Base-by-base conservation (phyloP, 2,888 invertebrate genomes). In the Apoderus coryli region DNA sequence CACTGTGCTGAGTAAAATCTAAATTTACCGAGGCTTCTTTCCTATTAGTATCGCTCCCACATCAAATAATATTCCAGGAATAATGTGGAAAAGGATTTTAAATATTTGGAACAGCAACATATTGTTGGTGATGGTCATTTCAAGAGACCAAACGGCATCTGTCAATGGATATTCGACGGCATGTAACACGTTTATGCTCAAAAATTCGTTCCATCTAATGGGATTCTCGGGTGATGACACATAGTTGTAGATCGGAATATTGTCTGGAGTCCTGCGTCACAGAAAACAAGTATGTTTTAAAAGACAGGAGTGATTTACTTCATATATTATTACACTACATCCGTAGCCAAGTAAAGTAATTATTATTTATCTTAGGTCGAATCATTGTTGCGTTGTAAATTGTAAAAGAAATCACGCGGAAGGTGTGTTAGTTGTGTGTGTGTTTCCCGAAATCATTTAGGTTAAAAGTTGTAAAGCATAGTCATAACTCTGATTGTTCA, bases 161-260 rank as follows among this genome's bases (percentile, higher is more conserved):
- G 59, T 59, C 19, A 66, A 52, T 0, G 73, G 72, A 34, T 63
- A 62, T 2, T 56, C 42, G 9, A 59, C 44, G 1, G 69, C 65
- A 34, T 69, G 61, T 5, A 54, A 52, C 43, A 67, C 37, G 37
- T 67, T 69, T 4, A 62, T 51, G 0, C 51, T 34, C 45, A 59
- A 52, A 44, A 81, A 81, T 24, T 76, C 65, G 0, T 62, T 66
- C 92, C 93, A 95, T 0, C 73, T 75, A 24, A 90, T 58, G 2
- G 75, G 72, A 48, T 88, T 85, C 35, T 80, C 69, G 2, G 65
- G 64, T 1, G 84, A 79, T 2, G 88, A 81, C 2, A 88, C 81
- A 54, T 76, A 84, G 59, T 92, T 90, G 61, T 80, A 90, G 25
- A 90, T 73, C 0, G 72, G 64, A 2, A 52, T 43, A 27, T 49